Evolutionary conservation across 2,888 invertebrate genomes (phyloP).

Genomic region (Cephus rjabovi): DNA sequence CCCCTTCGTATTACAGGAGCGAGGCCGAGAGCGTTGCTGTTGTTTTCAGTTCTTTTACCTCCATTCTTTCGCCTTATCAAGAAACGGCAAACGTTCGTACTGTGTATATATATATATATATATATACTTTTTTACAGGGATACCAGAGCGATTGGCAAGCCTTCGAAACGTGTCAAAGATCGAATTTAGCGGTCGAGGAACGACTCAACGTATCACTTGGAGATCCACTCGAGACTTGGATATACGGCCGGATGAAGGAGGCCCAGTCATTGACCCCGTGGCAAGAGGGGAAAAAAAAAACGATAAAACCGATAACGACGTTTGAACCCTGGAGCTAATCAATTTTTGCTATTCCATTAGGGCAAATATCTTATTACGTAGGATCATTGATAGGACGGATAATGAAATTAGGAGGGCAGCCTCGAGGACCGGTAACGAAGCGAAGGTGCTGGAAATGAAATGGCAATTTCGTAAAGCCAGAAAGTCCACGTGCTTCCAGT

Average conservation of each 20-base stretch:
- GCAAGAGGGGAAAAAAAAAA: not conserved
- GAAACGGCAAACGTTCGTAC: not conserved
- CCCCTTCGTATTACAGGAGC: not conserved
- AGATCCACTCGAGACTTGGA: not conserved
- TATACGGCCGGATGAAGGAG: not conserved
- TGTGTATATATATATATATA: too few species aligned
- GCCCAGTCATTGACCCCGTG: not conserved
- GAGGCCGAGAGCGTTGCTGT: not conserved
- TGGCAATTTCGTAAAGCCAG: conserved; percentile 8
- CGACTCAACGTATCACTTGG: too few species aligned
- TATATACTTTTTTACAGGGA: too few species aligned
- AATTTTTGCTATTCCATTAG: conserved; percentile 40
- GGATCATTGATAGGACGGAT: conserved; percentile 15
- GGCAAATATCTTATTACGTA: conserved; percentile 37
- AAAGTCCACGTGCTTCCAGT: not conserved
- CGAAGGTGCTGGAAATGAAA: conserved; percentile 21
- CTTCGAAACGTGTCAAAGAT: not conserved
- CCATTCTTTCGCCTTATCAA: not conserved
- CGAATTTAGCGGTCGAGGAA: not conserved
- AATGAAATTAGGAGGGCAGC: conserved; percentile 21
- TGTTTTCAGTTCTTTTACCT: not conserved
- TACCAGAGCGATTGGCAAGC: not conserved
- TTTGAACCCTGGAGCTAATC: conserved; percentile 26
- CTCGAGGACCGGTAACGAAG: conserved; percentile 14
- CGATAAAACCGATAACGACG: not conserved